Evolutionary conservation across 2,113 vertebrate genomes (phyloP).

Genomic region (Gnathonemus echidnorhynchus): DNA sequence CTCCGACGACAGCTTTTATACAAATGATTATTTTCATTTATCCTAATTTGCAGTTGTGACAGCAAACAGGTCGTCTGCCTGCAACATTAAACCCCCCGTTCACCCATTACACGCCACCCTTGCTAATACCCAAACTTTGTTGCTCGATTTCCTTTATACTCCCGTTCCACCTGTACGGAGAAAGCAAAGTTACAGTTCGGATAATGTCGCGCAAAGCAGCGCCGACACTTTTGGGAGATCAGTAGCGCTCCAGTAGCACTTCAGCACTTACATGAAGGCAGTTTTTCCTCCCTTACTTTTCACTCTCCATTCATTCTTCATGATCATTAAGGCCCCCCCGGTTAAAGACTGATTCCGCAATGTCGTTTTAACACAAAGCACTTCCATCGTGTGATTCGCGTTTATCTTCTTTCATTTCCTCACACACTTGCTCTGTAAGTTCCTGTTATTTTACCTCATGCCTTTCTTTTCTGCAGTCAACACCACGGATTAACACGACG

Average conservation of each 20-base stretch:
- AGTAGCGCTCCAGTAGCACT: neutral
- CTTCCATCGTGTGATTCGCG: neutral
- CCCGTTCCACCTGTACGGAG: neutral
- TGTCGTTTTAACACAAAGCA: neutral
- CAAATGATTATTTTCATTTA: neutral
- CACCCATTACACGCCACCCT: neutral
- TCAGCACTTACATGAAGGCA: neutral
- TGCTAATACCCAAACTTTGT: neutral
- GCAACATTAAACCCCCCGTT: neutral
- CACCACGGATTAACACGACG: neutral
- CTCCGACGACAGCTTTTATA: neutral
- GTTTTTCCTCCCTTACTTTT: neutral
- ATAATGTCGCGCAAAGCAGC: neutral
- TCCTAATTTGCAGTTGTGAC: neutral
- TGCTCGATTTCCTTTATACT: neutral
- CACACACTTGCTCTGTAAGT: neutral
- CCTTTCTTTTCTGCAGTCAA: neutral
- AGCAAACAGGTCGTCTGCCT: neutral
- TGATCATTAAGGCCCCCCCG: neutral
- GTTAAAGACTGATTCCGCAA: neutral
- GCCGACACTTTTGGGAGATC: neutral
- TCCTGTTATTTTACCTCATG: neutral
- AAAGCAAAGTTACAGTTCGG: neutral
- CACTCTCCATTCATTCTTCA: neutral
- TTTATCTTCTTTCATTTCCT: neutral